Conservation (phyloP, 2,113 vertebrate genomes). For the Fregata magnificens region DNA sequence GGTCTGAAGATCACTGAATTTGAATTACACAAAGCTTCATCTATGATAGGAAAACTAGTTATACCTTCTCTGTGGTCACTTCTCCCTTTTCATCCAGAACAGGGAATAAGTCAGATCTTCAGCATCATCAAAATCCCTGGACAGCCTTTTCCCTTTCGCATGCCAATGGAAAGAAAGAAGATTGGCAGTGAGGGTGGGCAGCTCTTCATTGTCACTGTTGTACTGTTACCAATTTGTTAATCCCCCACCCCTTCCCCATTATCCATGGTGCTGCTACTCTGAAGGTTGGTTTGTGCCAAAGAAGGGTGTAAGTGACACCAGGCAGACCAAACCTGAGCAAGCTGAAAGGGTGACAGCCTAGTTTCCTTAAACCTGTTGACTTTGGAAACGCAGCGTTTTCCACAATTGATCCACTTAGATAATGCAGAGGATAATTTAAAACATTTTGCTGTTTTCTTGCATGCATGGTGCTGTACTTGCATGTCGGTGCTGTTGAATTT, state of each 20-base stretch:
- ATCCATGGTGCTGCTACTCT: neutral
- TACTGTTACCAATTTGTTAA: neutral
- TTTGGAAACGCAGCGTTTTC: neutral
- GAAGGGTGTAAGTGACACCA: neutral
- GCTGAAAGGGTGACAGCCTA: neutral
- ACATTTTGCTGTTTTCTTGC: neutral
- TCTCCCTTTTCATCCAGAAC: neutral
- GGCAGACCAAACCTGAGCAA: neutral
- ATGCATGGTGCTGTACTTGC: neutral
- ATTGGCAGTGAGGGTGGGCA: neutral
- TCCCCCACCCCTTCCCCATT: neutral
- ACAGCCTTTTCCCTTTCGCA: neutral
- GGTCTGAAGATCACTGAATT: neutral
- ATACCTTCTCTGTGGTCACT: neutral
- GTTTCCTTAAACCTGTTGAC: neutral
- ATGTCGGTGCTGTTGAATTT: neutral
- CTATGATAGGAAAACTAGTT: neutral
- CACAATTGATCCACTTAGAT: neutral
- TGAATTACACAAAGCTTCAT: neutral
- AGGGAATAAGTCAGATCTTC: neutral
- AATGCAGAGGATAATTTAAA: neutral
- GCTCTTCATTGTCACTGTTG: neutral
- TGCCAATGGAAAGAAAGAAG: neutral
- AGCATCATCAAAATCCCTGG: neutral
- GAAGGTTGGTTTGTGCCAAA: neutral